Evolutionary conservation across 2,888 invertebrate species (phyloP).

Genomic region (Hirtodrosophila confusa): DNA sequence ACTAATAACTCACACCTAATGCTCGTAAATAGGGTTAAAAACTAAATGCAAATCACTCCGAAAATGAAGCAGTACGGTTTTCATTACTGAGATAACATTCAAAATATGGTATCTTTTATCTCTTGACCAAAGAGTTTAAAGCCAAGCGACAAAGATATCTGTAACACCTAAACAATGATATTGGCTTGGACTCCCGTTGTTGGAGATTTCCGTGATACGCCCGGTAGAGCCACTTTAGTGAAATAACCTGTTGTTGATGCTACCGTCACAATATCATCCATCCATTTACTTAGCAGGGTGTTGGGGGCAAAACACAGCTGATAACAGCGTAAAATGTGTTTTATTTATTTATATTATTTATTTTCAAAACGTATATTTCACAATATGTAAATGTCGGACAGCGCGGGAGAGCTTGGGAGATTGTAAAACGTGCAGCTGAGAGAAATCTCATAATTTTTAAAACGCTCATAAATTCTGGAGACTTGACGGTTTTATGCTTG

Average conservation of each 20-base stretch:
- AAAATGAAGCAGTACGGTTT: no score
- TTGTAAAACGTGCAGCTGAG: conserved; percentile 34
- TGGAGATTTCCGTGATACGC: no score
- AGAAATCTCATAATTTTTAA: conserved; percentile 12
- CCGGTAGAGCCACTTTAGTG: no score
- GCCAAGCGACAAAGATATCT: no score
- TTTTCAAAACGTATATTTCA: conserved; percentile 32
- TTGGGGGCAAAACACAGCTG: conserved; percentile 20
- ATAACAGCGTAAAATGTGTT: conserved; percentile 31
- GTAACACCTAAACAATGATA: no score
- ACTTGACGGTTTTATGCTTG: conserved; percentile 62
- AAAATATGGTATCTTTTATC: no score
- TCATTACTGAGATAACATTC: no score
- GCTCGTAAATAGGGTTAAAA: no score
- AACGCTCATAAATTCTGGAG: conserved; percentile 61
- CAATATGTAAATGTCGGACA: conserved; percentile 17
- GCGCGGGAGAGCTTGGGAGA: conserved; percentile 3
- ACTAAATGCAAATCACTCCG: no score
- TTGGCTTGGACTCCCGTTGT: no score
- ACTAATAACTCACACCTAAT: no score
- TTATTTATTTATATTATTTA: conserved; percentile 9
- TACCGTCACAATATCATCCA: not conserved
- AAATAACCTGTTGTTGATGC: conserved; percentile 6
- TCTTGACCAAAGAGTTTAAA: no score
- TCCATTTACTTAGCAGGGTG: conserved; percentile 19